Evolutionary conservation across 2,888 invertebrate species (phyloP).

Genomic region (Ephialtes manifestator): DNA sequence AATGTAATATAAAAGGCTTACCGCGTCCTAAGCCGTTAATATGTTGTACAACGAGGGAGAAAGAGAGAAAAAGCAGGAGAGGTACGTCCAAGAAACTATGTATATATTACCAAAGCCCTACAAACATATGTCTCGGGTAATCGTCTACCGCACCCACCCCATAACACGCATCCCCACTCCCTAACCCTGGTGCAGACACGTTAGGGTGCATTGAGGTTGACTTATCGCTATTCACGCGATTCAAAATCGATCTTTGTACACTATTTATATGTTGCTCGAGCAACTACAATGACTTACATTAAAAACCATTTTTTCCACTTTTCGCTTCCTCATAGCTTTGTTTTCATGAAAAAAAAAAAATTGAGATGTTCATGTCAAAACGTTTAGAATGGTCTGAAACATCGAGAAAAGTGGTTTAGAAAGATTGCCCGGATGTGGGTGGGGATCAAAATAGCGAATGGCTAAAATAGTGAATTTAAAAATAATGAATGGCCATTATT

Average conservation of each 20-base stretch:
- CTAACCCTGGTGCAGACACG: slow-evolving; percentile 13
- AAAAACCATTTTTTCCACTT: too few species aligned
- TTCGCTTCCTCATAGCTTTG: too few species aligned
- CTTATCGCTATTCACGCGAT: slow-evolving; percentile 56
- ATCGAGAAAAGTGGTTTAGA: too few species aligned
- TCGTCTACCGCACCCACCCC: slow-evolving; percentile 72
- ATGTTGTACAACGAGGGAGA: slow-evolving; percentile 82
- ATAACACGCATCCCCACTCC: slow-evolving; percentile 10
- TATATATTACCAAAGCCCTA: slow-evolving; percentile 82
- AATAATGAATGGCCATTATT: too few species aligned
- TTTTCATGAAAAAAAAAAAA: too few species aligned
- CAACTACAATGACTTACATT: background rate
- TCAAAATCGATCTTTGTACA: slow-evolving; percentile 48
- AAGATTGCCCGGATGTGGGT: too few species aligned
- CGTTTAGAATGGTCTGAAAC: too few species aligned
- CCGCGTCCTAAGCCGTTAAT: slow-evolving; percentile 85
- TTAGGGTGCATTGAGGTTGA: slow-evolving; percentile 38
- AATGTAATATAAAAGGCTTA: slow-evolving; percentile 86
- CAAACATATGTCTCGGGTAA: slow-evolving; percentile 83
- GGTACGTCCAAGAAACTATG: slow-evolving; percentile 81
- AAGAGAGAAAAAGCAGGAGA: slow-evolving; percentile 39
- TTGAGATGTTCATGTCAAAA: too few species aligned
- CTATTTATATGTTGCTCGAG: background rate
- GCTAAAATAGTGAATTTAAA: too few species aligned
- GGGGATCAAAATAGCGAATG: too few species aligned